A percentile compares a stretch with the other conserved stretches of the same genome.
phyloP scores from a whole-genome alignment of 92 coral and sea anemone genomes.

The Galaxea fascicularis region DNA sequence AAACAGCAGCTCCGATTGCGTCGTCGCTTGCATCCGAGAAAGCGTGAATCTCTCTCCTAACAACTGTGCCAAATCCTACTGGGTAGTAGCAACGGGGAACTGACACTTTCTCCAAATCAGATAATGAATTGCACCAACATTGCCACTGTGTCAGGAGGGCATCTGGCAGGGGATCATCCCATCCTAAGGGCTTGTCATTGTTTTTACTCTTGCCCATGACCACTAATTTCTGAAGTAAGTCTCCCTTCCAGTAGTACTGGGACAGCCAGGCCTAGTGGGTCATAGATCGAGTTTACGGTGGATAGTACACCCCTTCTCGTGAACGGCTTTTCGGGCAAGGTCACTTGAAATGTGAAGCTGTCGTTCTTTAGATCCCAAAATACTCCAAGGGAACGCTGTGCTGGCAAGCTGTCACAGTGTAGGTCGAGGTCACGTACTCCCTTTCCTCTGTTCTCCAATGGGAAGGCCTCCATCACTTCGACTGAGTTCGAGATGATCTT shows the following conservation, averaged over 20 bases:
- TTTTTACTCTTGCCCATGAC: constrained; percentile 37
- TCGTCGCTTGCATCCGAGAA: constrained; percentile 67
- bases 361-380: constrained; percentile 68
- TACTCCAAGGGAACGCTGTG: constrained; percentile 70
- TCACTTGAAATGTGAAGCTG: constrained; percentile 53
- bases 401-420: constrained; percentile 39
- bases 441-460: constrained; percentile 67
- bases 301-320: constrained; percentile 74
- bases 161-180: constrained; percentile 72
- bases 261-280: constrained; percentile 68
- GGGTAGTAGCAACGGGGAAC: too few species aligned
- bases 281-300: constrained; percentile 53
- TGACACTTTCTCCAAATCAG: constrained; percentile 54
- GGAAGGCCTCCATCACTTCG: constrained; percentile 80
- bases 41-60: constrained; percentile 51
- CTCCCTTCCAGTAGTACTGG: too few species aligned
- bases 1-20: constrained; percentile 69
- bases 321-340: constrained; percentile 60
- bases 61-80: constrained; percentile 24
- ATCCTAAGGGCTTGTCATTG: constrained; percentile 26
- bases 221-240: constrained; percentile 54
- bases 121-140: constrained; percentile 40
- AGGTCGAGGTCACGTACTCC: constrained; percentile 65
- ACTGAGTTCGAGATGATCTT: constrained; percentile 72
- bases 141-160: constrained; percentile 57